A percentile compares a stretch with the other conserved stretches of the same genome.
Evolutionary conservation across 2,888 invertebrate species (phyloP).

Genomic region (Lepetodrilus schrolli): DNA sequence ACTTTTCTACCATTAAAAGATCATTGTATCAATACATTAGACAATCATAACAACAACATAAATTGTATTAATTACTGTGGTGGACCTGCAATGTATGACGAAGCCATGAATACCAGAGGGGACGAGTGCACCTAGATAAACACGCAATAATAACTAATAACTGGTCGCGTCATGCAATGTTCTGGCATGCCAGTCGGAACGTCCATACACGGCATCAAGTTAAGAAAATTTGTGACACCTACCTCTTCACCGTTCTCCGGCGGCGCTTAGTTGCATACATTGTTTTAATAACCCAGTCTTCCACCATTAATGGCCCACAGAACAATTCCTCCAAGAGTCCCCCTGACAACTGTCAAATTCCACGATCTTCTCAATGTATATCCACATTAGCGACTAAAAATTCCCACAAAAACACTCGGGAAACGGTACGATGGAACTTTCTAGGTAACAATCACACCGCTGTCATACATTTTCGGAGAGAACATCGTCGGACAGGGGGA

Average conservation of each 20-base stretch:
- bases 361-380: not conserved
- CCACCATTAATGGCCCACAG: constrained; percentile 55
- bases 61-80: no score
- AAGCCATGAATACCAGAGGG: not conserved
- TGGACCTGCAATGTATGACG: no score
- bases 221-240: constrained; percentile 70
- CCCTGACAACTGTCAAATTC: not conserved
- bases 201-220: not conserved
- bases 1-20: no score
- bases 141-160: not conserved
- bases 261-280: constrained; percentile 97
- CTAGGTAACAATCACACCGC: not conserved
- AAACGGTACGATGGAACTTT: not conserved
- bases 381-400: not conserved
- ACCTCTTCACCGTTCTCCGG: constrained; percentile 97
- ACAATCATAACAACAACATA: no score
- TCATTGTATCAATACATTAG: no score
- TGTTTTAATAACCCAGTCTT: constrained; percentile 78
- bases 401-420: constrained; percentile 1
- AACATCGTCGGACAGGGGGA: no score
- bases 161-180: constrained; percentile 1
- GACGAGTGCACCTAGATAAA: not conserved
- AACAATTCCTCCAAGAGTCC: not conserved
- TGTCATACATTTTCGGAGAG: no score
- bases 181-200: not conserved